These are phyloP conservation scores for Alloscopus bannaensis DNA, from an alignment of 2,888 invertebrate genomes.

Conservation along the genomic window DNA sequence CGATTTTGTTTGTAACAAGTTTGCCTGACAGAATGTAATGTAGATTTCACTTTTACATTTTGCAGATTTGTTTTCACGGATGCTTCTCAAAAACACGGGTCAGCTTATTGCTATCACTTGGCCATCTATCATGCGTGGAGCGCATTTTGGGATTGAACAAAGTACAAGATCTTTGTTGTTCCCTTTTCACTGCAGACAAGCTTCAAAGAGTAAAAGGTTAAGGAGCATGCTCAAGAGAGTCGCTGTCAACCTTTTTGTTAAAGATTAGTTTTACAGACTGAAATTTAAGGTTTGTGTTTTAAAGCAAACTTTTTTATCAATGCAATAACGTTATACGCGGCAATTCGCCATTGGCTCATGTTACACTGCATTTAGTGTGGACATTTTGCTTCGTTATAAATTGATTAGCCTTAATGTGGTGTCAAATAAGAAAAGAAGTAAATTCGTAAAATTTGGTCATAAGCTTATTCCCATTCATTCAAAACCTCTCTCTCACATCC, in stretches of 20 bases:
- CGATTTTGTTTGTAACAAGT: too few relatives aligned
- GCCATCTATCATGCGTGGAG: background rate
- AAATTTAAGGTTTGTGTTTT: background rate
- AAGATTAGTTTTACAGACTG: background rate
- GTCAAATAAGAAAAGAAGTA: too few relatives aligned
- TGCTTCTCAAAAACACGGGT: background rate
- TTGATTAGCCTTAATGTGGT: too few relatives aligned
- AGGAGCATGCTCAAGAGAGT: background rate
- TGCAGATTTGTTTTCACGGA: background rate
- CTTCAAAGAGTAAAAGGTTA: background rate
- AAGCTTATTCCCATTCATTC: too few relatives aligned
- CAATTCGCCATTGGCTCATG: background rate
- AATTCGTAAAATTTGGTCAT: too few relatives aligned
- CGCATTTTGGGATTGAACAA: background rate
- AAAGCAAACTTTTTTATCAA: background rate
- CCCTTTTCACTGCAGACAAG: background rate
- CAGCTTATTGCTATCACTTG: background rate
- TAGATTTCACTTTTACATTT: background rate
- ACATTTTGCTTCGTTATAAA: background rate
- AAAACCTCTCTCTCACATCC: too few relatives aligned
- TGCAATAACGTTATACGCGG: background rate
- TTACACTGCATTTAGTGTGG: too few relatives aligned
- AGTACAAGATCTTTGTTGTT: background rate
- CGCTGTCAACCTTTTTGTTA: background rate
- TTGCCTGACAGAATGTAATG: background rate